These are phyloP conservation scores for Bunonema sp. DNA, from an alignment of 2,888 invertebrate genomes.

Conservation along the genomic window DNA sequence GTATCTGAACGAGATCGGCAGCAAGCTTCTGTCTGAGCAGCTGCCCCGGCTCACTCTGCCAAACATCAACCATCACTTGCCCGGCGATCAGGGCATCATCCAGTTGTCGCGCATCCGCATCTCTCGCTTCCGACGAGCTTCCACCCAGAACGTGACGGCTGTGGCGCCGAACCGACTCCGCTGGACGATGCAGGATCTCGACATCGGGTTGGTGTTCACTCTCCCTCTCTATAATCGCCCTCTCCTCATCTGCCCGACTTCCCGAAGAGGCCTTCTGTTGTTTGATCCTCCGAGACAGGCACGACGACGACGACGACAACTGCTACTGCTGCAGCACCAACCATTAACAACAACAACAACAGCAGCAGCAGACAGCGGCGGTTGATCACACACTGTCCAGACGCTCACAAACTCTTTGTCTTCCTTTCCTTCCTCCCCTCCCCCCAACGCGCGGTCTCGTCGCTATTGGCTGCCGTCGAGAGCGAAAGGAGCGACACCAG, in stretches of 20 bases:
- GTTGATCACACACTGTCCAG: too few relatives aligned
- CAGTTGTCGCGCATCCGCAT: constrained; percentile 12
- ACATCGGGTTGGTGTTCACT: constrained; percentile 14
- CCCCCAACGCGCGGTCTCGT: too few relatives aligned
- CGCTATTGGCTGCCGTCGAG: too few relatives aligned
- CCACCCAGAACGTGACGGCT: constrained; percentile 17
- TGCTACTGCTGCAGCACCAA: too few relatives aligned
- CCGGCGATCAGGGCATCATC: constrained; percentile 22
- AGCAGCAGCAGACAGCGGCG: too few relatives aligned
- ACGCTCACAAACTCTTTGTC: too few relatives aligned
- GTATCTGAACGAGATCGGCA: constrained; percentile 18
- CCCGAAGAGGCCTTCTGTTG: neutral
- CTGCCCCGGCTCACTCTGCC: constrained; percentile 24
- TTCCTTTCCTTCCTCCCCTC: too few relatives aligned
- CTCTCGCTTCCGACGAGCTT: constrained; percentile 12
- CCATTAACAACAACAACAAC: too few relatives aligned
- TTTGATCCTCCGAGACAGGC: neutral
- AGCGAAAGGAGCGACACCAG: too few relatives aligned
- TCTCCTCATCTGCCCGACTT: neutral
- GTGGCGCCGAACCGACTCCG: constrained; percentile 18
- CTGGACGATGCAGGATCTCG: constrained; percentile 23
- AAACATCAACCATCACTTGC: constrained; percentile 21
- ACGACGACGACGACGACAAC: too few relatives aligned
- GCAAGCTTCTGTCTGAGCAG: constrained; percentile 22
- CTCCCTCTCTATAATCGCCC: neutral